A percentile compares a stretch with the other conserved stretches of the same genome.
phyloP scores from a whole-genome alignment of 2,113 vertebrate species.

The Oophaga pumilio region DNA sequence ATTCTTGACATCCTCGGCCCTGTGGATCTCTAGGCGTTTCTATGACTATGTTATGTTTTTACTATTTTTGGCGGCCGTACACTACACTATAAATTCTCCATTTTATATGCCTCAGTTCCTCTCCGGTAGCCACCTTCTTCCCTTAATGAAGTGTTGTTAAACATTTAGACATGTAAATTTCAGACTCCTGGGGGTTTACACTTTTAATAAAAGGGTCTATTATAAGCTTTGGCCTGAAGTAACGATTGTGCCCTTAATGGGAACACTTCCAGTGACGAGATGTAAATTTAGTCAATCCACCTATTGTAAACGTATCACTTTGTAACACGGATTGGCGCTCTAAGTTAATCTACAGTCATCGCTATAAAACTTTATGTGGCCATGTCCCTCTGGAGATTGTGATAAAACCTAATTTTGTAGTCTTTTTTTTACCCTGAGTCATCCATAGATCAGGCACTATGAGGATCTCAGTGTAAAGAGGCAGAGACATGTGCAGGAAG shows the following conservation, averaged over 20 bases:
- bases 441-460: not conserved
- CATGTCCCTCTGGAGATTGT: not conserved
- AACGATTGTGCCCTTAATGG: not conserved
- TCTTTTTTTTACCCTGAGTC: not conserved
- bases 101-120: not conserved
- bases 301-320: not conserved
- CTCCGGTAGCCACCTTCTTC: not conserved
- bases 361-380: not conserved
- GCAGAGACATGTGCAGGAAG: not conserved
- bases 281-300: not conserved
- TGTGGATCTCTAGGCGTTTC: not conserved
- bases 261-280: no score
- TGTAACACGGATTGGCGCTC: not conserved
- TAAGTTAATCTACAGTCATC: not conserved
- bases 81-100: not conserved
- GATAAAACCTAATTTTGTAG: not conserved
- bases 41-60: not conserved
- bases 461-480: not conserved
- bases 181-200: conserved; percentile 6
- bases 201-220: conserved; percentile 11
- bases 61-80: not conserved
- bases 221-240: not conserved
- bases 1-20: no score
- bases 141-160: conserved; percentile 4
- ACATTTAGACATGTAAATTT: conserved; percentile 17